Conservation (phyloP, 2,888 invertebrate species). For the Notocelia uddmanniana region DNA sequence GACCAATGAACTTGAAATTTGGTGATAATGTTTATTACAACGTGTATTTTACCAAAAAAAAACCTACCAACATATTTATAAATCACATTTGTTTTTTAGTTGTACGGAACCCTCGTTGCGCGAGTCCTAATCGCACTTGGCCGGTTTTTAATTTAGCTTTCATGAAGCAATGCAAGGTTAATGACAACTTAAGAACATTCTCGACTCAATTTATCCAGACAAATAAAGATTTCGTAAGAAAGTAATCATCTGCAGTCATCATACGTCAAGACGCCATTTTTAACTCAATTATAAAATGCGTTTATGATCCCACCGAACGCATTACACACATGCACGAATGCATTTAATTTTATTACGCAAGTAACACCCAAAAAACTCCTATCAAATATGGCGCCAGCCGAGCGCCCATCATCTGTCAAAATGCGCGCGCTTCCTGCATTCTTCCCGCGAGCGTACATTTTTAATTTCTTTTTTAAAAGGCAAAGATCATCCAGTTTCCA, state of each 20-base stretch:
- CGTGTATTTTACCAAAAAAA: no score
- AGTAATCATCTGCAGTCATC: slow-evolving; percentile 12
- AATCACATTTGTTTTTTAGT: no score
- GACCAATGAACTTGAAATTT: no score
- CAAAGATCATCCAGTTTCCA: slow-evolving; percentile 57
- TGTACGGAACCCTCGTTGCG: no score
- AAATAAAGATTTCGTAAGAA: slow-evolving; percentile 16
- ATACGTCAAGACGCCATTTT: background rate
- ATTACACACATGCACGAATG: slow-evolving; percentile 30
- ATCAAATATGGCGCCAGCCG: slow-evolving; percentile 42
- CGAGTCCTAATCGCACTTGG: no score
- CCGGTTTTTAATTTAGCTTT: no score
- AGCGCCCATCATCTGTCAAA: slow-evolving; percentile 40
- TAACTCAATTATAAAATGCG: slow-evolving; percentile 35
- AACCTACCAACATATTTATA: no score
- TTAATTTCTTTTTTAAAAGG: slow-evolving; percentile 55
- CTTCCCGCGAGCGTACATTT: slow-evolving; percentile 45
- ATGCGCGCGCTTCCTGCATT: slow-evolving; percentile 50
- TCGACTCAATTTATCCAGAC: background rate
- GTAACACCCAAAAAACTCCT: slow-evolving; percentile 15
- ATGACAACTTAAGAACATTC: background rate
- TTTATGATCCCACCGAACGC: slow-evolving; percentile 23
- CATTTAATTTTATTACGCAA: slow-evolving; percentile 33
- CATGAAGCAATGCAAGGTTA: no score
- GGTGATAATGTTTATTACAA: no score